These are phyloP conservation scores for Bactericera cockerelli DNA, from an alignment of 1,140 invertebrate genomes.

Conservation along the genomic window DNA sequence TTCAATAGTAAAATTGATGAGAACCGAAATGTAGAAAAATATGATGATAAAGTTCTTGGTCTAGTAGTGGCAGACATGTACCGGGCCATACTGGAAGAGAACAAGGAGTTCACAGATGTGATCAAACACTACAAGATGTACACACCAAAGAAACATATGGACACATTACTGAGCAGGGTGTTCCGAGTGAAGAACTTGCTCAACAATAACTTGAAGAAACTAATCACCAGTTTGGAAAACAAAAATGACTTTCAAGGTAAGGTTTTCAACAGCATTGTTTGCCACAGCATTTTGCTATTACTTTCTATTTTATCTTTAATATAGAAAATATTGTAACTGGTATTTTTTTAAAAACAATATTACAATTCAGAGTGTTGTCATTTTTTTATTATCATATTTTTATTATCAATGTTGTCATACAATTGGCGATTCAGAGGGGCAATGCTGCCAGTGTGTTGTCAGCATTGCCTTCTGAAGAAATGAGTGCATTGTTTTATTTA, in stretches of 20 bases:
- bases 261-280: too few relatives aligned
- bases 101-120: slow-evolving; percentile 41
- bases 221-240: slow-evolving; percentile 32
- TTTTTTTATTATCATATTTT: too few relatives aligned
- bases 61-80: slow-evolving; percentile 74
- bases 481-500: too few relatives aligned
- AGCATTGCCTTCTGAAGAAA: too few relatives aligned
- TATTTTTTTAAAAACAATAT: too few relatives aligned
- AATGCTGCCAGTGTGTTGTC: too few relatives aligned
- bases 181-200: slow-evolving; percentile 61
- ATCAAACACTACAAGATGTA: slow-evolving; percentile 62
- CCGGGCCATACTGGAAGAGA: slow-evolving; percentile 56
- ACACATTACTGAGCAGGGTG: slow-evolving; percentile 37
- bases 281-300: too few relatives aligned
- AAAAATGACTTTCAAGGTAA: slow-evolving; percentile 23
- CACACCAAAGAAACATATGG: slow-evolving; percentile 58
- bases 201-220: slow-evolving; percentile 38
- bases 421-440: too few relatives aligned
- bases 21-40: slow-evolving; percentile 48
- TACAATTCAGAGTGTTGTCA: too few relatives aligned
- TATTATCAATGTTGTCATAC: too few relatives aligned
- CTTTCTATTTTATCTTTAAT: too few relatives aligned
- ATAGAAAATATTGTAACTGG: too few relatives aligned
- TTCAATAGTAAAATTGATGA: slow-evolving; percentile 59
- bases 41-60: slow-evolving; percentile 57